Evolutionary conservation across 53 echinoderm and acorn worm genomes (phyloP).

Genomic region (Arbacia lixula): DNA sequence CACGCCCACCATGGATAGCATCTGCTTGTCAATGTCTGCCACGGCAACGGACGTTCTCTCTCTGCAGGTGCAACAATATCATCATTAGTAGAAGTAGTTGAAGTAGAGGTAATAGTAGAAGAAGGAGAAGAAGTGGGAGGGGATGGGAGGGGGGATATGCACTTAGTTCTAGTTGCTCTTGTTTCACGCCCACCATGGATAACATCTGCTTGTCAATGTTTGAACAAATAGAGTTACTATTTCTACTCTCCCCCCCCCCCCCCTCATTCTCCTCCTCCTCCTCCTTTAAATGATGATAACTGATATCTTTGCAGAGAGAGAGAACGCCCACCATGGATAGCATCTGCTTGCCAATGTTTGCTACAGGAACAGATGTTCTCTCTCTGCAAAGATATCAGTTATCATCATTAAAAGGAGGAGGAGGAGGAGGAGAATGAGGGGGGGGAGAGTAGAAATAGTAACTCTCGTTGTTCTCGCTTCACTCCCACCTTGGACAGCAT

Average conservation of each 20-base stretch:
- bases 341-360: too few relatives aligned
- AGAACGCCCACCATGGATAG: too few relatives aligned
- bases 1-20: conserved; percentile 72
- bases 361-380: background rate
- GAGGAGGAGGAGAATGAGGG: too few relatives aligned
- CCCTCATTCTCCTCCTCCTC: too few relatives aligned
- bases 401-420: too few relatives aligned
- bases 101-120: background rate
- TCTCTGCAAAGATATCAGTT: too few relatives aligned
- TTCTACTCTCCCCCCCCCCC: too few relatives aligned
- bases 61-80: conserved; percentile 1
- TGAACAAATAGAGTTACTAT: conserved; percentile 53
- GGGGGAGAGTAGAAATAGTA: too few relatives aligned
- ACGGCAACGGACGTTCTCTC: conserved; percentile 81
- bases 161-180: background rate
- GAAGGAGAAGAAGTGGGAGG: background rate
- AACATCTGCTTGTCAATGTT: background rate
- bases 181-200: background rate
- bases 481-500: conserved; percentile 75
- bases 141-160: background rate
- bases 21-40: conserved; percentile 80
- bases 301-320: too few relatives aligned
- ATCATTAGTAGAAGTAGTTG: too few relatives aligned
- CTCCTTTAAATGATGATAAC: too few relatives aligned
- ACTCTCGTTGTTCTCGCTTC: conserved; percentile 63